Percentiles rank a stretch among this genome's conserved stretches.
These are phyloP conservation scores for Panulirus ornatus DNA, from an alignment of 1,140 invertebrate species.

Conservation along the genomic window DNA sequence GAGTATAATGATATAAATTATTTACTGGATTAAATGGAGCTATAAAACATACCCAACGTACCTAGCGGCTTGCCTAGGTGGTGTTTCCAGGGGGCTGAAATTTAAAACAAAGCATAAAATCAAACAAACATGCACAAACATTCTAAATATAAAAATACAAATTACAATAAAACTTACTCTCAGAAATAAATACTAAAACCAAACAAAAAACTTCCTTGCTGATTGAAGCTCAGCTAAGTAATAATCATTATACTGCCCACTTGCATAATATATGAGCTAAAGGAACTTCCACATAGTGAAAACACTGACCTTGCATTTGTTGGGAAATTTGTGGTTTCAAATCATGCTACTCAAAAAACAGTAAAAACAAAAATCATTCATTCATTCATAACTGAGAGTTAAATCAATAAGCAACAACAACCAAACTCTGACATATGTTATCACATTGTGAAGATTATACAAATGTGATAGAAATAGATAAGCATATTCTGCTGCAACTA, in stretches of 20 bases:
- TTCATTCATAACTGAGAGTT: too few species aligned
- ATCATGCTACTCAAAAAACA: neutral
- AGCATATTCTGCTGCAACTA: constrained; percentile 45
- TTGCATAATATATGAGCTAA: constrained; percentile 1
- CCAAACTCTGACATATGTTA: neutral
- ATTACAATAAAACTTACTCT: constrained; percentile 53
- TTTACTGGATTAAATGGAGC: constrained; percentile 6
- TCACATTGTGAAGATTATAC: neutral
- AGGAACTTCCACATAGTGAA: constrained; percentile 23
- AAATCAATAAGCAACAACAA: neutral
- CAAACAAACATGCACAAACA: constrained; percentile 74
- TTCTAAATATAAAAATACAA: constrained; percentile 57
- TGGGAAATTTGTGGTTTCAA: neutral
- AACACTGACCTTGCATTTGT: neutral
- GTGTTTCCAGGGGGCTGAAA: constrained; percentile 84
- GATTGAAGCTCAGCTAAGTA: constrained; percentile 13
- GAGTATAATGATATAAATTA: neutral
- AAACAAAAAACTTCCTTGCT: constrained; percentile 5
- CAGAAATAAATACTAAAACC: constrained; percentile 36
- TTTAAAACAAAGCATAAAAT: constrained; percentile 80
- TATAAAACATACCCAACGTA: constrained; percentile 78
- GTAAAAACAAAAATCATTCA: neutral
- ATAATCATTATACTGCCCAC: neutral
- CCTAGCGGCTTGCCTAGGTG: constrained; percentile 82
- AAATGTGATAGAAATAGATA: constrained; percentile 12